Evolutionary conservation across 2,888 invertebrate species (phyloP).

Genomic region (Morpho achilles): DNA sequence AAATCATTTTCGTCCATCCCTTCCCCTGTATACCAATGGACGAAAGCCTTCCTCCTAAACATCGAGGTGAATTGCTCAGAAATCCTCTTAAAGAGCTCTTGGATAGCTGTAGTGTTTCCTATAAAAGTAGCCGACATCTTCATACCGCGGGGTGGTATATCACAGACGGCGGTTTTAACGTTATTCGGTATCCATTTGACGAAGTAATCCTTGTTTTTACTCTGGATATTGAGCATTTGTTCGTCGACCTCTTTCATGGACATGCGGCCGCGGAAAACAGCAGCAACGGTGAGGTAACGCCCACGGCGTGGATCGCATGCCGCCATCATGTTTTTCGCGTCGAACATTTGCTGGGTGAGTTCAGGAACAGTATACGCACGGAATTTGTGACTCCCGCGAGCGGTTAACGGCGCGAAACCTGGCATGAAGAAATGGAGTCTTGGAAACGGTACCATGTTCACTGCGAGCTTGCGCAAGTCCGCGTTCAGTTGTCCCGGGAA

Average conservation of each 20-base stretch:
- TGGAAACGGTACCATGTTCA: constrained; percentile 83
- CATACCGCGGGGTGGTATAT: constrained; percentile 86
- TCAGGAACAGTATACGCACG: constrained; percentile 94
- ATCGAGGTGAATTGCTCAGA: constrained; percentile 93
- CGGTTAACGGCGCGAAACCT: constrained; percentile 84
- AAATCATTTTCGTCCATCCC: constrained; percentile 97
- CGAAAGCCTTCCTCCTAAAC: constrained; percentile 97
- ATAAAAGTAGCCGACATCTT: constrained; percentile 94
- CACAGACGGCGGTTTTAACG: constrained; percentile 88
- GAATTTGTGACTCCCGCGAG: constrained; percentile 92
- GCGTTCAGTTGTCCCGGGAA: constrained; percentile 77
- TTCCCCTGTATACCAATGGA: constrained; percentile 97
- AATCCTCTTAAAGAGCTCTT: constrained; percentile 91
- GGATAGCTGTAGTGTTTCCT: constrained; percentile 92
- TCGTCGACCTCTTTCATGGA: constrained; percentile 96
- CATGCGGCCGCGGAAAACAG: constrained; percentile 93
- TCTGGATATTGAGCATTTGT: constrained; percentile 87
- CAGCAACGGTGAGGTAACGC: constrained; percentile 92
- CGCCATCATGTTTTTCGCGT: constrained; percentile 91
- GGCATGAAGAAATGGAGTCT: constrained; percentile 79
- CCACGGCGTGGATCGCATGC: constrained; percentile 95
- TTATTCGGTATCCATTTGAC: constrained; percentile 91
- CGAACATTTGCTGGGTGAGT: constrained; percentile 81
- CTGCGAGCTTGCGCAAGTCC: constrained; percentile 65
- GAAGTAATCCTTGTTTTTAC: constrained; percentile 88